Conservation (phyloP, 2,888 invertebrate species). For the Panopea generosa region DNA sequence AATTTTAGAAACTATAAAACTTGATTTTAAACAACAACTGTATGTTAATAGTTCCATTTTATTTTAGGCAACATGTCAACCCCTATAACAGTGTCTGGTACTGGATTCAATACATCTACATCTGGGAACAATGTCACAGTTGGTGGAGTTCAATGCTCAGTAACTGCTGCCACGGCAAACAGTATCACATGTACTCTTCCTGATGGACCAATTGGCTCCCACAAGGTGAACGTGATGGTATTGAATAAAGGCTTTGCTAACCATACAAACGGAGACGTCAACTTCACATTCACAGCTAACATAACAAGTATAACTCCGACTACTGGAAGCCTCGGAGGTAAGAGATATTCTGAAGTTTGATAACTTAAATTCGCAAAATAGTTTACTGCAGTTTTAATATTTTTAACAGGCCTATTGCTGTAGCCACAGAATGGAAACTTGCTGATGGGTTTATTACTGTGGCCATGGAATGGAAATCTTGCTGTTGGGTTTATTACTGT, state of each 20-base stretch:
- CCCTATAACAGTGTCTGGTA: conserved; percentile 68
- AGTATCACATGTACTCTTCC: conserved; percentile 68
- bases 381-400: too few relatives aligned
- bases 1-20: too few relatives aligned
- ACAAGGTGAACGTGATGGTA: conserved; percentile 59
- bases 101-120: conserved; percentile 65
- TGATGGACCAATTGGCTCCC: conserved; percentile 61
- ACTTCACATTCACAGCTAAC: conserved; percentile 51
- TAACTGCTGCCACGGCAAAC: conserved; percentile 63
- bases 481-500: too few relatives aligned
- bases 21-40: too few relatives aligned
- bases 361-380: too few relatives aligned
- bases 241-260: conserved; percentile 54
- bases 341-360: too few relatives aligned
- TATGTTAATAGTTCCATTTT: too few relatives aligned
- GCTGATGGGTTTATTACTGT: too few relatives aligned
- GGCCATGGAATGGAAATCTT: too few relatives aligned
- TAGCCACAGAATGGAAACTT: too few relatives aligned
- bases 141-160: conserved; percentile 70
- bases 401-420: too few relatives aligned
- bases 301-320: conserved; percentile 53
- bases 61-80: too few relatives aligned
- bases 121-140: conserved; percentile 69
- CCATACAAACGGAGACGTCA: conserved; percentile 29
- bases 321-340: conserved; percentile 65